These are phyloP conservation scores for Intellagama lesueurii DNA, from an alignment of 2,797 vertebrate genomes.

Conservation along the genomic window DNA sequence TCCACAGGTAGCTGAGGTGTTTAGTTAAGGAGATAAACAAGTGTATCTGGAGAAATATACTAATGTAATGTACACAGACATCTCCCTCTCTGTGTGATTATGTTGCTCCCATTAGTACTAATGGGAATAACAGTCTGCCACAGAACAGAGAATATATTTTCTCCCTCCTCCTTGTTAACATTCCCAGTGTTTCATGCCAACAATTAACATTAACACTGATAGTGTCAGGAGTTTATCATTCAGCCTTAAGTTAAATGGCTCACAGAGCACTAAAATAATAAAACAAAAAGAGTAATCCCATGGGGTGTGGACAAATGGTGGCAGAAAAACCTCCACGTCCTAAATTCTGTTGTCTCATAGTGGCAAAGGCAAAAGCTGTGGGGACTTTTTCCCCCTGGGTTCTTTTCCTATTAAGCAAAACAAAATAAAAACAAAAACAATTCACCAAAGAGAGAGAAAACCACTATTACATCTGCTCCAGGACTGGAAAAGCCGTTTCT, in stretches of 20 bases:
- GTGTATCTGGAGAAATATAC: not conserved
- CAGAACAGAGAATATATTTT: not conserved
- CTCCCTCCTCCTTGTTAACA: not conserved
- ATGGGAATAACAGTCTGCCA: not conserved
- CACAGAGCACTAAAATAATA: not conserved
- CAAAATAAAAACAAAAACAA: not conserved
- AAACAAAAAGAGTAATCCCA: not conserved
- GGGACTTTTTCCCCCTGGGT: not conserved
- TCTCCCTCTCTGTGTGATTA: not conserved
- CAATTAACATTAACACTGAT: not conserved
- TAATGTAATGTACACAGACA: not conserved
- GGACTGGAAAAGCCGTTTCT: not conserved
- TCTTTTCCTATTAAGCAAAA: not conserved
- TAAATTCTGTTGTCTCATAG: not conserved
- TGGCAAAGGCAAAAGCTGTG: not conserved
- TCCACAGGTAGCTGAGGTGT: not conserved
- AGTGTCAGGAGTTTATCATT: not conserved
- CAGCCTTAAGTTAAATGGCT: not conserved
- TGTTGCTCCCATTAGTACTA: slow-evolving; percentile 18
- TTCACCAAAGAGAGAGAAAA: not conserved
- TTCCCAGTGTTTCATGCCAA: not conserved
- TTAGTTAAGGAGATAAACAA: slow-evolving; percentile 13
- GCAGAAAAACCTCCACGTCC: not conserved
- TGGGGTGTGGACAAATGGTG: not conserved
- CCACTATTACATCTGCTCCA: not conserved